Conservation (phyloP, 2,888 invertebrate genomes). For the Microctonus brassicae region DNA sequence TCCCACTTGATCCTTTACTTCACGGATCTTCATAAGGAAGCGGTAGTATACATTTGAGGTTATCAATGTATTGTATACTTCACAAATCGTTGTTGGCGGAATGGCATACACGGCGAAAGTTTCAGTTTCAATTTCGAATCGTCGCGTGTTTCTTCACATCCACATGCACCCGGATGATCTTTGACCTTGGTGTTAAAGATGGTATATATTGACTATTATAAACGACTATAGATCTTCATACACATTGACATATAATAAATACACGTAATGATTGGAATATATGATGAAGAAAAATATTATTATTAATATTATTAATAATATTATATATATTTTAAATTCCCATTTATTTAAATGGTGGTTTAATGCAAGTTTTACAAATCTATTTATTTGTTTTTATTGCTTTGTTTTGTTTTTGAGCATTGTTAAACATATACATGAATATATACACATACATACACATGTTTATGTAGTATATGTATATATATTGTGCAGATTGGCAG, state of each 20-base stretch:
- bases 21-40: not conserved
- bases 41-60: not conserved
- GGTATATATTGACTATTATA: slow-evolving; percentile 21
- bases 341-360: not conserved
- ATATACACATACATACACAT: too few species aligned
- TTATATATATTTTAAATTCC: not conserved
- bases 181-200: slow-evolving; percentile 27
- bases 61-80: slow-evolving; percentile 10
- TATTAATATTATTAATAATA: too few species aligned
- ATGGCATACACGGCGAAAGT: slow-evolving; percentile 22
- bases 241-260: slow-evolving; percentile 8
- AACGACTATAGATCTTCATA: slow-evolving; percentile 20
- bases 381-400: not conserved
- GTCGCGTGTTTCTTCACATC: slow-evolving; percentile 12
- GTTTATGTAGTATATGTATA: too few species aligned
- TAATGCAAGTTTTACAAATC: not conserved
- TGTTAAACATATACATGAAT: too few species aligned
- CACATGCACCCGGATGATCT: slow-evolving; percentile 17
- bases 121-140: slow-evolving; percentile 33
- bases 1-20: not conserved
- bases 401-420: not conserved
- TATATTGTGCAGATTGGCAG: not conserved
- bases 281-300: not conserved
- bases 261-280: not conserved
- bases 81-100: not conserved